phyloP scores from a whole-genome alignment of 2,113 vertebrate species.

The Eretmochelys imbricata region DNA sequence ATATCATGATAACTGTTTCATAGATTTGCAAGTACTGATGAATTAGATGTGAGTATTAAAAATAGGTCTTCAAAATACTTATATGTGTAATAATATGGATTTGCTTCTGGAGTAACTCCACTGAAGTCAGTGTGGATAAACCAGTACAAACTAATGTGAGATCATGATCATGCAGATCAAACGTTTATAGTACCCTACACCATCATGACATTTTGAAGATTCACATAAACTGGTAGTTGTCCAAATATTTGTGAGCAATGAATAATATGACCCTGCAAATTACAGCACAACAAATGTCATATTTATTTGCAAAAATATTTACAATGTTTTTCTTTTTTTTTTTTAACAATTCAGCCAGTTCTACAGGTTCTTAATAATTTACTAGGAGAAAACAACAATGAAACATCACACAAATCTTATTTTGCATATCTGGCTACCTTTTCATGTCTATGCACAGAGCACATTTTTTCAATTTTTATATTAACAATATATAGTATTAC shows the following conservation, averaged over 20 bases:
- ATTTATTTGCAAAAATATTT: background rate
- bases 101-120: background rate
- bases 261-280: background rate
- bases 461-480: fast-evolving
- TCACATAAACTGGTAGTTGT: background rate
- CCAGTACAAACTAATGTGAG: background rate
- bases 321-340: background rate
- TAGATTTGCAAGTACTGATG: background rate
- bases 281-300: background rate
- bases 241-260: background rate
- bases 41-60: fast-evolving
- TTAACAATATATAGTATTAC: background rate
- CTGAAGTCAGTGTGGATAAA: background rate
- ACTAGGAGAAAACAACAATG: background rate
- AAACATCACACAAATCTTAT: too few relatives aligned
- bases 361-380: background rate
- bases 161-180: background rate
- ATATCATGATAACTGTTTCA: too few relatives aligned
- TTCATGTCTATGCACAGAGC: background rate
- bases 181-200: fast-evolving
- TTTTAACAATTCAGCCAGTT: background rate
- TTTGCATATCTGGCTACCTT: background rate
- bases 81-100: background rate
- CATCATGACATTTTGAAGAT: background rate
- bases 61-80: background rate